phyloP scores from a whole-genome alignment of 2,888 invertebrate genomes.

The Suillia variegata region DNA sequence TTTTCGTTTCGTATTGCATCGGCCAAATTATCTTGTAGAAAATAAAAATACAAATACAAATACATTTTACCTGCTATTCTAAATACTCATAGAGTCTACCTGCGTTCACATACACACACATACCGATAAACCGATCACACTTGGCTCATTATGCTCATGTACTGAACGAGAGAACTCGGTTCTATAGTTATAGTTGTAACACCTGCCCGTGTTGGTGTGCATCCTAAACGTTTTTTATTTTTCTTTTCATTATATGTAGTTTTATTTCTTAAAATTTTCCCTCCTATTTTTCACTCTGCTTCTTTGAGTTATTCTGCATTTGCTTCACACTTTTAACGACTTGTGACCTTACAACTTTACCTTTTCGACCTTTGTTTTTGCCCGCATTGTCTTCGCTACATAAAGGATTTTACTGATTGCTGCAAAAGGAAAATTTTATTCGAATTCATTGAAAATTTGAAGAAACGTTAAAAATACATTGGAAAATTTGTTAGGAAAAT shows the following conservation, averaged over 20 bases:
- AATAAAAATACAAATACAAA: constrained; percentile 51
- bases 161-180: no score
- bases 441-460: not conserved
- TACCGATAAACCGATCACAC: not conserved
- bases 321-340: constrained; percentile 21
- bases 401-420: not conserved
- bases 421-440: not conserved
- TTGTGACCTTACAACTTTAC: constrained; percentile 8
- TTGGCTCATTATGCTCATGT: no score
- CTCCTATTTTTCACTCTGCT: constrained; percentile 28
- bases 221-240: not conserved
- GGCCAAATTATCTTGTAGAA: constrained; percentile 15
- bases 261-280: constrained; percentile 9
- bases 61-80: constrained; percentile 41
- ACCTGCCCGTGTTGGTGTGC: constrained; percentile 35
- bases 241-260: not conserved
- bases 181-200: constrained; percentile 37
- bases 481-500: no score
- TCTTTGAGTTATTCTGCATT: constrained; percentile 18
- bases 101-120: constrained; percentile 20
- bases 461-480: not conserved
- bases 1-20: no score
- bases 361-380: not conserved
- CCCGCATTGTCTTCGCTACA: not conserved
- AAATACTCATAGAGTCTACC: constrained; percentile 33